Evolutionary conservation across 2,113 vertebrate genomes (phyloP).

Genomic region (Mus spicilegus): DNA sequence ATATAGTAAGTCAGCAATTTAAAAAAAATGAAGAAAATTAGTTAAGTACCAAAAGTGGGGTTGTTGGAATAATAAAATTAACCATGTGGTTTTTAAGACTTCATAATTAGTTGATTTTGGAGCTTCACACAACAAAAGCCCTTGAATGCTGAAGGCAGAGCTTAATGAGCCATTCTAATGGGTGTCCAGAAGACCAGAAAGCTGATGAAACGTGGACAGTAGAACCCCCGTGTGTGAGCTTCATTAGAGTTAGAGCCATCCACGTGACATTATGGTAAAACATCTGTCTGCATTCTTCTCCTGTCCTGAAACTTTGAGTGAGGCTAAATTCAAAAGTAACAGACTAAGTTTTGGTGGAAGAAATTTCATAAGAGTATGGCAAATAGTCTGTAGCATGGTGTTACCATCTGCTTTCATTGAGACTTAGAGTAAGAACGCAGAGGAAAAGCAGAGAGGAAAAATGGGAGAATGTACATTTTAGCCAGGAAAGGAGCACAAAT

Average conservation of each 20-base stretch:
- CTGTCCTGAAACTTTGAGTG: neutral
- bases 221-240: too few relatives aligned
- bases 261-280: neutral
- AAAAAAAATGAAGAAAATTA: neutral
- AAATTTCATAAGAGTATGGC: neutral
- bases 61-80: neutral
- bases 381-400: neutral
- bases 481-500: neutral
- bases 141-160: neutral
- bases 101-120: neutral
- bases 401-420: neutral
- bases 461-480: neutral
- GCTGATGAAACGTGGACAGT: neutral
- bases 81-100: neutral
- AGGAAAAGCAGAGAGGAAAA: neutral
- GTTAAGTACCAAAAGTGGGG: neutral
- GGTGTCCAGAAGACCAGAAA: neutral
- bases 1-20: neutral
- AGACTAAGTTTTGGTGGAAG: neutral
- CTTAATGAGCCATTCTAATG: neutral
- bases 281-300: neutral
- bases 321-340: neutral
- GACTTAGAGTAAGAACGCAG: neutral
- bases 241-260: neutral
- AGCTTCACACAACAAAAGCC: neutral